These are phyloP conservation scores for Muscicapa adusta DNA, from an alignment of 2,113 vertebrate species.

Conservation along the genomic window DNA sequence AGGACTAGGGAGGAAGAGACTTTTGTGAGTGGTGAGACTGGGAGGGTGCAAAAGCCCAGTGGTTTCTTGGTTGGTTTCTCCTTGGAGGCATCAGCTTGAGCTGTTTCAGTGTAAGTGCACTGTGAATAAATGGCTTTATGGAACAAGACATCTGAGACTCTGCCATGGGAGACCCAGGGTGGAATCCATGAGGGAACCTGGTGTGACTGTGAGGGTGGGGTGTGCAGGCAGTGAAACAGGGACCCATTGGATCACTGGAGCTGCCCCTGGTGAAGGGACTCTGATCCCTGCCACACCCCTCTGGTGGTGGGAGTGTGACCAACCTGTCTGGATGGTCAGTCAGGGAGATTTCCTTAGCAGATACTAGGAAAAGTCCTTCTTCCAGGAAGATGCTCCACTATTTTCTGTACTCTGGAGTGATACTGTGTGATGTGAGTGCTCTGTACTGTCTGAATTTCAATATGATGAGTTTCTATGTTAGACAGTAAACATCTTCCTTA, in stretches of 20 bases:
- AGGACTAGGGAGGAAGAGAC: not conserved
- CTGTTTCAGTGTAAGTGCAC: not conserved
- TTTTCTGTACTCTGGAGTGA: not conserved
- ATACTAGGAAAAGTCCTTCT: not conserved
- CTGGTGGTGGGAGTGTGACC: not conserved
- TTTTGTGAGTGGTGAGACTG: not conserved
- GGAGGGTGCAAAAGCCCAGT: not conserved
- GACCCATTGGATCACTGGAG: accelerated
- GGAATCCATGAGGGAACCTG: not conserved
- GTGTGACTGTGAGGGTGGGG: not conserved
- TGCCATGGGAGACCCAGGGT: accelerated
- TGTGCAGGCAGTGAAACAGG: not conserved
- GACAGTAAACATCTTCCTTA: not conserved
- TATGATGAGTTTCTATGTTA: not conserved
- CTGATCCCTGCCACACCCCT: accelerated
- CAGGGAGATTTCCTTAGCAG: not conserved
- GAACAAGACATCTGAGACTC: accelerated
- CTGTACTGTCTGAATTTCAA: not conserved
- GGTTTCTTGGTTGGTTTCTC: not conserved
- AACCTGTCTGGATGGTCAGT: not conserved
- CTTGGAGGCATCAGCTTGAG: not conserved
- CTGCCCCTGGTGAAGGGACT: accelerated
- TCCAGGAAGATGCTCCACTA: not conserved
- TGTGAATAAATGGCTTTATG: not conserved
- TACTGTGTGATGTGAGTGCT: not conserved